Conservation (phyloP, 2,888 invertebrate species). For the Lycaena phlaeas region DNA sequence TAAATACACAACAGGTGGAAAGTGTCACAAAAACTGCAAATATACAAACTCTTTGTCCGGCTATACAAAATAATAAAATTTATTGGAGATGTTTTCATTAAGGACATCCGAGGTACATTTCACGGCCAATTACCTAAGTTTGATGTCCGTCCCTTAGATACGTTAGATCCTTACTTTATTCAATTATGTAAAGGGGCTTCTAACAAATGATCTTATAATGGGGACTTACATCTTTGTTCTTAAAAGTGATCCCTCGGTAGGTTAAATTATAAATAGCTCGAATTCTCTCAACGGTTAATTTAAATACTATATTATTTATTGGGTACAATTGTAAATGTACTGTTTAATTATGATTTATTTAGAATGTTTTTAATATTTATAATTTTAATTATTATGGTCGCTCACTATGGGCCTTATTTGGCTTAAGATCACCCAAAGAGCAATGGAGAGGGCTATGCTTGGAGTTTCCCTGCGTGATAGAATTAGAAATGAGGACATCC, state of each 20-base stretch:
- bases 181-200: constrained; percentile 11
- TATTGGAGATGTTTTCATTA: constrained; percentile 1
- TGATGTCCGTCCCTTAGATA: constrained; percentile 8
- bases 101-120: constrained; percentile 2
- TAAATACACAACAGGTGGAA: too few species aligned
- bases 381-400: too few species aligned
- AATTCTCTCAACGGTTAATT: too few species aligned
- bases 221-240: not conserved
- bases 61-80: not conserved
- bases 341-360: too few species aligned
- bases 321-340: too few species aligned
- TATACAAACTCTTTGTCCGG: not conserved
- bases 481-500: too few species aligned
- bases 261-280: not conserved
- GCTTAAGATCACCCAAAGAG: too few species aligned
- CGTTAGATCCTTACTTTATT: constrained; percentile 8
- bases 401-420: too few species aligned
- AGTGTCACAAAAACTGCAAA: not conserved
- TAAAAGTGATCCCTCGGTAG: not conserved
- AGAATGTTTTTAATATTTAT: too few species aligned
- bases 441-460: too few species aligned
- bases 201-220: constrained; percentile 6
- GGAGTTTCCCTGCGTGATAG: too few species aligned
- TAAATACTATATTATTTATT: too few species aligned
- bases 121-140: constrained; percentile 9